These are phyloP conservation scores for Drosophila melanica DNA, from an alignment of 1,140 invertebrate genomes.

Conservation along the genomic window DNA sequence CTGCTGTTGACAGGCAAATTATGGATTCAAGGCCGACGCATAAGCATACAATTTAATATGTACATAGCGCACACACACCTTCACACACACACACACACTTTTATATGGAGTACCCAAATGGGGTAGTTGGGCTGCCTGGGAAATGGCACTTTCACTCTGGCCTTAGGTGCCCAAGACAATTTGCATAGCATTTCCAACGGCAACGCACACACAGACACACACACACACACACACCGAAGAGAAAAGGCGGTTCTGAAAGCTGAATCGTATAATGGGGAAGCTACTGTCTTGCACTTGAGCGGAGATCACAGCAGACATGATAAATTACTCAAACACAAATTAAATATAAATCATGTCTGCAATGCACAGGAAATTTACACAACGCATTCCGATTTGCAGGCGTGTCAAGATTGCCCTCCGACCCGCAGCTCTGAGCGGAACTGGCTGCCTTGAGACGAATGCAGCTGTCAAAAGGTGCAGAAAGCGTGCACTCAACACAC, in stretches of 20 bases:
- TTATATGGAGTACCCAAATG: neutral
- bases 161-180: conserved; percentile 66
- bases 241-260: neutral
- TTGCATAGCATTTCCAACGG: conserved; percentile 57
- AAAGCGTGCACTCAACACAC: conserved; percentile 29
- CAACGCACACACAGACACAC: conserved; percentile 7
- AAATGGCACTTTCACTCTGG: conserved; percentile 74
- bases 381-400: conserved; percentile 46
- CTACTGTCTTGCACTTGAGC: conserved; percentile 20
- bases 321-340: conserved; percentile 78
- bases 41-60: conserved; percentile 31
- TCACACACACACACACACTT: neutral
- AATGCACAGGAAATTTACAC: conserved; percentile 53
- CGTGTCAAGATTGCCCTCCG: conserved; percentile 15
- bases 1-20: conserved; percentile 80
- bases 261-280: neutral
- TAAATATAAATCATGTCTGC: conserved; percentile 69
- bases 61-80: conserved; percentile 10
- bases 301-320: conserved; percentile 58
- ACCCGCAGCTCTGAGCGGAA: neutral
- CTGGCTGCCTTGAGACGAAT: conserved; percentile 1
- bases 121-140: conserved; percentile 23
- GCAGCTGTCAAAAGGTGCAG: conserved; percentile 22
- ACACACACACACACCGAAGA: neutral
- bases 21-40: conserved; percentile 74